These are phyloP conservation scores for Haplotaxodon microlepis DNA, from an alignment of 2,113 vertebrate genomes.

Conservation along the genomic window DNA sequence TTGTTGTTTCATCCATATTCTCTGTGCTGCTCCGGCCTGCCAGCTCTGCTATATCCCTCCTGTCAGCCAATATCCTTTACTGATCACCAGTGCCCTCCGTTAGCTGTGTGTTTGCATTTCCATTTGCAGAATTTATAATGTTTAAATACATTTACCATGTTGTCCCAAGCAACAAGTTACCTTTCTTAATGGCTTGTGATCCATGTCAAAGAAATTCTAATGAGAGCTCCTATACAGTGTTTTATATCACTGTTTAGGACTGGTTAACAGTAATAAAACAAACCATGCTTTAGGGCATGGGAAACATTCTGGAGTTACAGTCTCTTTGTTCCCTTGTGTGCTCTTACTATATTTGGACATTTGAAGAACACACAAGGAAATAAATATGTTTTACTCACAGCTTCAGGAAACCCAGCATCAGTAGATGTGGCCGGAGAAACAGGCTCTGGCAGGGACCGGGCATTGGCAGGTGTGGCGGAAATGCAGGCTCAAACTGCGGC, in stretches of 20 bases:
- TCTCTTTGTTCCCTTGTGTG: background rate
- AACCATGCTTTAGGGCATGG: background rate
- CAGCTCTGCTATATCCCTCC: slow-evolving; percentile 35
- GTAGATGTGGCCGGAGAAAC: background rate
- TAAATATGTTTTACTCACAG: background rate
- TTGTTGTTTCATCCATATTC: slow-evolving; percentile 63
- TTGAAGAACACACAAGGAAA: background rate
- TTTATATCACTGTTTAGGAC: background rate
- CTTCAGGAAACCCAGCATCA: background rate
- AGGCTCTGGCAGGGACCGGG: background rate
- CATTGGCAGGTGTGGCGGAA: background rate
- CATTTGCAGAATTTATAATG: background rate
- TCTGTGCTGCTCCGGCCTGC: slow-evolving; percentile 10
- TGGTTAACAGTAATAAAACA: background rate
- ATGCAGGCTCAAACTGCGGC: background rate
- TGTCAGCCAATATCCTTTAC: slow-evolving; percentile 38
- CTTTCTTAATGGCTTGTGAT: background rate
- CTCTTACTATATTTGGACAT: background rate
- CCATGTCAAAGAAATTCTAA: background rate
- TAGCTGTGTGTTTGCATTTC: background rate
- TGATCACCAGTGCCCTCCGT: slow-evolving; percentile 45
- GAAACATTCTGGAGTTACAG: background rate
- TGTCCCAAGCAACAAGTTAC: background rate
- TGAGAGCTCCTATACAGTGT: background rate
- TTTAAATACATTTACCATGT: background rate